Conservation (phyloP, 92 coral and sea anemone species). For the Umimayanthus kanabou region DNA sequence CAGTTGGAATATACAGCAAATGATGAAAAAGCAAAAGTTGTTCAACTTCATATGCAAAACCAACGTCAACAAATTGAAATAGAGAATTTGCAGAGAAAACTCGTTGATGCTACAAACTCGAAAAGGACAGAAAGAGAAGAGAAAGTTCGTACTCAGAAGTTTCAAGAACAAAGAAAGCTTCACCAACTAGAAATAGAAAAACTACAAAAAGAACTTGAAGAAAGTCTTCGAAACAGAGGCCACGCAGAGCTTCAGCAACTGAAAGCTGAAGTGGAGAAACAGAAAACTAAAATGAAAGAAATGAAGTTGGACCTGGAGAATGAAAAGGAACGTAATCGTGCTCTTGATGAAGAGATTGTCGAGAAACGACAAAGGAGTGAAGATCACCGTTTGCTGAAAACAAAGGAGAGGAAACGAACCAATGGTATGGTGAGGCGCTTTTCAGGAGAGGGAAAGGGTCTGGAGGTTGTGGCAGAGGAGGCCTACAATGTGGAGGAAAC, state of each 20-base stretch:
- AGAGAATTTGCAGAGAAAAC: conserved; percentile 39
- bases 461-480: conserved; percentile 50
- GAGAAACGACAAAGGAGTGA: conserved; percentile 50
- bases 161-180: conserved; percentile 7
- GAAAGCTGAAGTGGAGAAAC: background rate
- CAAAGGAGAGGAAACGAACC: conserved; percentile 59
- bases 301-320: conserved; percentile 50
- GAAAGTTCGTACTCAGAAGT: background rate
- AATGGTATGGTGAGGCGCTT: conserved; percentile 54
- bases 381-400: conserved; percentile 57
- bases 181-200: conserved; percentile 7
- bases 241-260: conserved; percentile 6
- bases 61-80: conserved; percentile 36
- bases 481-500: conserved; percentile 37
- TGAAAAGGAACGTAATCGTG: conserved; percentile 57
- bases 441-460: conserved; percentile 43
- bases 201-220: conserved; percentile 8
- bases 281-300: background rate
- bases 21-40: background rate
- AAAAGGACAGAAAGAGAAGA: conserved; percentile 25
- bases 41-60: background rate
- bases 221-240: conserved; percentile 14
- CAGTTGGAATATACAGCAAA: background rate
- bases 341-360: conserved; percentile 62
- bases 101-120: conserved; percentile 39